A percentile compares a stretch with the other conserved stretches of the same genome.
Conservation (phyloP, 2,113 vertebrate genomes). For the Salvator merianae region DNA sequence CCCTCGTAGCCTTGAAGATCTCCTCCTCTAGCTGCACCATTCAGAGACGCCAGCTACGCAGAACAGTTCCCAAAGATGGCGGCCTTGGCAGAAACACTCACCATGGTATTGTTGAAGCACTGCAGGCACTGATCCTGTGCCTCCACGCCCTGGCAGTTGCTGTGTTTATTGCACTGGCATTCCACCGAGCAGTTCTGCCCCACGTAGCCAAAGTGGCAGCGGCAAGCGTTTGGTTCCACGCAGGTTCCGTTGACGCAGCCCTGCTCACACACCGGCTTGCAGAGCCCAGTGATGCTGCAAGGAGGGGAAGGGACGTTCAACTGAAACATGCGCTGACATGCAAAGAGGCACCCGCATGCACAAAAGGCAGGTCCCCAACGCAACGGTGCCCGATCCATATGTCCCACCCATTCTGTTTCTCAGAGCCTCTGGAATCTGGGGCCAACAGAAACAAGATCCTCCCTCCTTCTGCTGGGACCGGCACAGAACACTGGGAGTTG, state of each 20-base stretch:
- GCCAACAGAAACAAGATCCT: not conserved
- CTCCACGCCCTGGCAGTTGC: conserved; percentile 83
- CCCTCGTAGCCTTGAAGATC: too few species aligned
- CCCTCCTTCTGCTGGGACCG: too few species aligned
- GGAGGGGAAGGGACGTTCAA: not conserved
- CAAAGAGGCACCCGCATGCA: not conserved
- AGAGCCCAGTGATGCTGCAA: conserved; percentile 80
- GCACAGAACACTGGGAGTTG: not conserved
- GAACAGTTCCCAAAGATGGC: too few species aligned
- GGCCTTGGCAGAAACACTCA: conserved; percentile 7
- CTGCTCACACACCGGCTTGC: conserved; percentile 88
- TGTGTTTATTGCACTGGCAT: conserved; percentile 92
- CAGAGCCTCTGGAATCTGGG: too few species aligned
- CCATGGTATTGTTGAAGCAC: conserved; percentile 89
- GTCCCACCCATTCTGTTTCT: too few species aligned
- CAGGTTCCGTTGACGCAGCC: conserved; percentile 91
- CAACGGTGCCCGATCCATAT: too few species aligned
- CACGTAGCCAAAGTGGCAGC: conserved; percentile 90
- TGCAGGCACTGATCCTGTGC: conserved; percentile 83
- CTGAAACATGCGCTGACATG: not conserved
- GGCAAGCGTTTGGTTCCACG: conserved; percentile 85
- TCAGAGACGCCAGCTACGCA: too few species aligned
- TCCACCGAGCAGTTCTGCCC: conserved; percentile 90
- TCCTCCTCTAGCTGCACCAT: too few species aligned
- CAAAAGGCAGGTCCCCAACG: not conserved